Conservation (phyloP, 1,140 invertebrate species). For the Ectropis grisescens region DNA sequence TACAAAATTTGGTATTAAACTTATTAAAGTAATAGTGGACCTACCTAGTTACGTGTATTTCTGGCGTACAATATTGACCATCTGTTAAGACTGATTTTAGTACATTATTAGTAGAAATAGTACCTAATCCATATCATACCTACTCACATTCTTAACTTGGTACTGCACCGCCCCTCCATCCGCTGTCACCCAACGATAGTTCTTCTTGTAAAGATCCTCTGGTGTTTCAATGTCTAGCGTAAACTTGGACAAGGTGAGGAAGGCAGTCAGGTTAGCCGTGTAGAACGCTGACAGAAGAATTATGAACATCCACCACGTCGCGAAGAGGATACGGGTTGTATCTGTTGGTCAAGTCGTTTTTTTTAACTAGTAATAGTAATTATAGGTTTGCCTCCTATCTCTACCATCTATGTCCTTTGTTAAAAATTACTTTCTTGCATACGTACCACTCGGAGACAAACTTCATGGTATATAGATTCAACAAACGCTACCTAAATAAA, state of each 20-base stretch:
- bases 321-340: slow-evolving; percentile 85
- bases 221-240: slow-evolving; percentile 81
- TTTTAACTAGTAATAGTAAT: too few species aligned
- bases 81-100: too few species aligned
- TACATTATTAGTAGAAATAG: too few species aligned
- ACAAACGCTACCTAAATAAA: too few species aligned
- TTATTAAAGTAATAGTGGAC: too few species aligned
- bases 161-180: slow-evolving; percentile 78
- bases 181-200: slow-evolving; percentile 77
- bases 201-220: slow-evolving; percentile 76
- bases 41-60: too few species aligned
- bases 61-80: too few species aligned
- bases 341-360: too few species aligned
- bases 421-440: slow-evolving; percentile 10
- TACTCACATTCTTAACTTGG: slow-evolving; percentile 73
- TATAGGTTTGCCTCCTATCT: too few species aligned
- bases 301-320: slow-evolving; percentile 93
- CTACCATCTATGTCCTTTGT: slow-evolving; percentile 5
- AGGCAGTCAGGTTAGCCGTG: slow-evolving; percentile 91
- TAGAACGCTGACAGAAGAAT: slow-evolving; percentile 92
- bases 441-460: too few species aligned
- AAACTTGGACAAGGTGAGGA: slow-evolving; percentile 86
- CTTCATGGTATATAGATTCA: too few species aligned
- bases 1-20: too few species aligned
- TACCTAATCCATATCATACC: background rate